Base-by-base conservation (phyloP, 2,797 vertebrate species). In the Notamacropus eugenii region DNA sequence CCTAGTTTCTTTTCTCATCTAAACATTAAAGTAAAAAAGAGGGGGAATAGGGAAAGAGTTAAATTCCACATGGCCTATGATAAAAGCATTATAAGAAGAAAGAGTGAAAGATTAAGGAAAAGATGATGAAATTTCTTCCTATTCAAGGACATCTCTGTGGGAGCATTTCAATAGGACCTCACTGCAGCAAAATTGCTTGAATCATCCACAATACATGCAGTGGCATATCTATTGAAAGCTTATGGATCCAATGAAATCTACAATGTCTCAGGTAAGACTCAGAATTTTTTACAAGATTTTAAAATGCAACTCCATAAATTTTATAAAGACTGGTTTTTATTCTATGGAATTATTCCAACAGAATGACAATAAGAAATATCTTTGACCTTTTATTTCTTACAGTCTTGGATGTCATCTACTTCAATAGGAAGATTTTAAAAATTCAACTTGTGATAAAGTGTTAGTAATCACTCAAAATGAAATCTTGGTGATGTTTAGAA, bases 1-100 rank as follows among this genome's bases (percentile, higher is more conserved):
- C 98, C 98, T 98, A 98, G 98, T 98, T 98, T 99, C 99, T 97
- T 99, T 99, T 98, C 96, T 99, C 90, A 98, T 97, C 99, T 99
- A 98, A 97, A 98, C 91, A 98, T 98, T 97, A 93, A 52, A 96
- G 96, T 56, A 96, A 96, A 94, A 96, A 97, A 97, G 95, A 92
- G 74, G 67, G 40, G 34, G 54, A n/a, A 97, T 92, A 96, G 91
- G 95, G 95, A 31, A 34, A 40, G 95, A 94, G 95, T 96, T 97
- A 96, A 58, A 91, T 95, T 93, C 91, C 59, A 92, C 58, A 91
- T 29, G 93, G 55, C 24, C 87, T 94, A 54, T 93, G 95, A 55
- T 91, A 54, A 96, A 67, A 92, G 27, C 82, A 96, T 93, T 31
- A 19, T 54, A 94, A 95, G 12, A 82, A 58, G 96, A 94, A 91